Percentiles rank a stretch among this genome's conserved stretches.
Evolutionary conservation across 2,888 invertebrate genomes (phyloP).

Genomic region (Lacanobia wlatinum): DNA sequence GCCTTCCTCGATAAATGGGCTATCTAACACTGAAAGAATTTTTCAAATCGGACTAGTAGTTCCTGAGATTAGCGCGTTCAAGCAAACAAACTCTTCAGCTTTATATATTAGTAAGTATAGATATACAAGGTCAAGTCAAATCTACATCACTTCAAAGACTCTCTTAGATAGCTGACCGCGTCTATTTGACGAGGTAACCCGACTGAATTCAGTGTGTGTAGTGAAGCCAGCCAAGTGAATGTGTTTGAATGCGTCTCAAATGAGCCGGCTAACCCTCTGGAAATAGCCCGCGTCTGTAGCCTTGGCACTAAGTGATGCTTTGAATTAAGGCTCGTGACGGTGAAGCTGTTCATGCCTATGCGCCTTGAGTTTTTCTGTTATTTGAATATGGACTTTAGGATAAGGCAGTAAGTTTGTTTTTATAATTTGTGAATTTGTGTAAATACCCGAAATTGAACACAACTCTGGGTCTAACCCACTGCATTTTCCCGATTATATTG

Average conservation of each 20-base stretch:
- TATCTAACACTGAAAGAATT: no score
- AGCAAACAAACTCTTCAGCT: no score
- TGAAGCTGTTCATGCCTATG: not conserved
- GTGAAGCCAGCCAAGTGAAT: slow-evolving; percentile 52
- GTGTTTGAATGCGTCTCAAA: slow-evolving; percentile 59
- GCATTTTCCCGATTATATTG: no score
- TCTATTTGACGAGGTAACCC: slow-evolving; percentile 47
- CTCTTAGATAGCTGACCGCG: slow-evolving; percentile 36
- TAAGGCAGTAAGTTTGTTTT: not conserved
- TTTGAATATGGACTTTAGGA: not conserved
- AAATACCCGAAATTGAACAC: no score
- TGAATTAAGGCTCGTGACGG: slow-evolving; percentile 6
- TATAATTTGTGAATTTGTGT: not conserved
- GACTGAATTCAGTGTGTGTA: slow-evolving; percentile 35
- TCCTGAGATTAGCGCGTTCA: no score
- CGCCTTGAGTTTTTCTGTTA: not conserved
- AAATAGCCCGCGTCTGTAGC: slow-evolving; percentile 49
- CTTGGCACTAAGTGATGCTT: slow-evolving; percentile 31
- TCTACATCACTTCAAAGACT: slow-evolving; percentile 25
- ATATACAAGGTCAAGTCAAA: slow-evolving; percentile 14
- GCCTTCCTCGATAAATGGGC: no score
- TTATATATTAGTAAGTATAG: no score
- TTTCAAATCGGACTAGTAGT: no score
- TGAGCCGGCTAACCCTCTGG: slow-evolving; percentile 59
- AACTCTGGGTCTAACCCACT: no score